phyloP scores from a whole-genome alignment of 2,113 vertebrate genomes.

The Helogale parvula region DNA sequence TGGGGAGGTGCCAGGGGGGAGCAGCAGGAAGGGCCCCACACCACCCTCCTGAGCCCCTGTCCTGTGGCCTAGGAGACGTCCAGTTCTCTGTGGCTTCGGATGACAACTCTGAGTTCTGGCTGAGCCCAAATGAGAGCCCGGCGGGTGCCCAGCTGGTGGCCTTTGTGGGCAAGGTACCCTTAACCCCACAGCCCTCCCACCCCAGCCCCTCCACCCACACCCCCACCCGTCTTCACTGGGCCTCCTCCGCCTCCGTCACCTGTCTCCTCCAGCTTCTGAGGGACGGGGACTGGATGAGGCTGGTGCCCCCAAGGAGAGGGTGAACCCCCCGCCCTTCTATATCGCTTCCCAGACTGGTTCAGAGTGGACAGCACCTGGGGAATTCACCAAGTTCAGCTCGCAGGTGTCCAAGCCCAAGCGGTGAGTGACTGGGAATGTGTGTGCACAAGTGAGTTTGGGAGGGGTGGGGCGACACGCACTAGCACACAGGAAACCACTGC shows the following conservation, averaged over 20 bases:
- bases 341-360: constrained; percentile 90
- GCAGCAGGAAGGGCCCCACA: constrained; percentile 82
- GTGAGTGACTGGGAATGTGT: constrained; percentile 85
- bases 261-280: neutral
- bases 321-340: neutral
- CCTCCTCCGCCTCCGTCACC: neutral
- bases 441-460: neutral
- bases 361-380: constrained; percentile 97
- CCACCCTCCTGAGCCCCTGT: neutral
- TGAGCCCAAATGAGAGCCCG: constrained; percentile 94
- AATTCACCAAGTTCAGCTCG: constrained; percentile 98
- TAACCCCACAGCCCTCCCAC: neutral
- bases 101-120: constrained; percentile 99
- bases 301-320: neutral
- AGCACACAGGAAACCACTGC: accelerated
- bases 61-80: constrained; percentile 90
- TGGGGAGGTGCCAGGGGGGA: constrained; percentile 65
- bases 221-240: accelerated
- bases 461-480: neutral
- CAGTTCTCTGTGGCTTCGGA: constrained; percentile 98
- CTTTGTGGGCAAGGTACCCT: constrained; percentile 94
- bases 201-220: accelerated
- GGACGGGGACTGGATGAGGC: neutral
- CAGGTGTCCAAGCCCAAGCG: constrained; percentile 96
- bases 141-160: constrained; percentile 92